Evolutionary conservation across 2,888 invertebrate genomes (phyloP).

Genomic region (Synanthedon myopaeformis): DNA sequence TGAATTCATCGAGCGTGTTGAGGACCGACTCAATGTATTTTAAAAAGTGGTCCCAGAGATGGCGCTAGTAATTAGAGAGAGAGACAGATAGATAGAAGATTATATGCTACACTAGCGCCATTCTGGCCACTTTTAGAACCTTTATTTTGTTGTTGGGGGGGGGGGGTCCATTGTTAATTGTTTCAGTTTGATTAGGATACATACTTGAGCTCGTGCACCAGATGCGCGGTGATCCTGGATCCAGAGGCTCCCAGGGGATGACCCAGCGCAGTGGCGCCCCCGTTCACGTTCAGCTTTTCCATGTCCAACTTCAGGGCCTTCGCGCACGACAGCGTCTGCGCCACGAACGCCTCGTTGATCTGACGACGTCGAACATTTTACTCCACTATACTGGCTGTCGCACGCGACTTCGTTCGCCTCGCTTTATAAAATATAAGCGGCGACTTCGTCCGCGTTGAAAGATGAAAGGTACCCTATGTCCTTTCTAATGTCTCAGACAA

Average conservation of each 20-base stretch:
- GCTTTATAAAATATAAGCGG: too few relatives aligned
- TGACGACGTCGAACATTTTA: slow-evolving; percentile 31
- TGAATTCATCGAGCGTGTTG: too few relatives aligned
- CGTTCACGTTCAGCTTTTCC: slow-evolving; percentile 91
- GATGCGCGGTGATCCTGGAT: slow-evolving; percentile 89
- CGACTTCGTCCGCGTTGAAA: too few relatives aligned
- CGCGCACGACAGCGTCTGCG: slow-evolving; percentile 93
- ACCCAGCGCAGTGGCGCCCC: slow-evolving; percentile 97
- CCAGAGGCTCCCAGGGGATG: slow-evolving; percentile 98
- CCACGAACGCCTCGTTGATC: slow-evolving; percentile 99
- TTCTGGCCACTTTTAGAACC: background rate
- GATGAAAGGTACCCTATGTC: too few relatives aligned
- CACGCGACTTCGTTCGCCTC: too few relatives aligned
- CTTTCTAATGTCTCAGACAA: too few relatives aligned
- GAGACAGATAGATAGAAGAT: too few relatives aligned
- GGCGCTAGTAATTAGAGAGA: too few relatives aligned
- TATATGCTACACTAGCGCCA: too few relatives aligned
- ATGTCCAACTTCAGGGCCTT: slow-evolving; percentile 89
- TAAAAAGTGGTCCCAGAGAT: too few relatives aligned
- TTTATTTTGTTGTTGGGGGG: background rate
- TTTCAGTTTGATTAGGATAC: background rate
- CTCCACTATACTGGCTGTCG: background rate
- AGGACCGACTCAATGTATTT: too few relatives aligned
- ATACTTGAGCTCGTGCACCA: slow-evolving; percentile 88
- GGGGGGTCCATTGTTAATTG: too few relatives aligned